Conservation (phyloP, 2,113 vertebrate species). For the Excalfactoria chinensis region DNA sequence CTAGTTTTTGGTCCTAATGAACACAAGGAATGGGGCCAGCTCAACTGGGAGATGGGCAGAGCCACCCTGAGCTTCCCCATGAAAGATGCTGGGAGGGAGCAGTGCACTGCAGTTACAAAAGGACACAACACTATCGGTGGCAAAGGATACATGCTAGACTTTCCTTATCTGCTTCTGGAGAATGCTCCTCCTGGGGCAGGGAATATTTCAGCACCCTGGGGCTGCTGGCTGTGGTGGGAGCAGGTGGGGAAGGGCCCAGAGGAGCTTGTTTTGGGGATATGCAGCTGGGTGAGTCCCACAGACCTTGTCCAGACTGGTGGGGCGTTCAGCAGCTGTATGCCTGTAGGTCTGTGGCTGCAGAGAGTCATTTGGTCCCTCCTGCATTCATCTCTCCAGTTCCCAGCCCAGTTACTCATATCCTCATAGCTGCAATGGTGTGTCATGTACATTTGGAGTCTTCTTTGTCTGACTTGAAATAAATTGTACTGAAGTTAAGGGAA, state of each 20-base stretch:
- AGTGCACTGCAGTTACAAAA: fast-evolving
- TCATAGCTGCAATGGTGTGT: conserved; percentile 32
- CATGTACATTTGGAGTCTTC: conserved; percentile 23
- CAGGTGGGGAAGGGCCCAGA: neutral
- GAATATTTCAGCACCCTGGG: fast-evolving
- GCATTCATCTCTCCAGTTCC: neutral
- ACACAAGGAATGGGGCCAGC: fast-evolving
- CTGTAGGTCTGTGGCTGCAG: neutral
- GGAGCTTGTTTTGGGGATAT: fast-evolving
- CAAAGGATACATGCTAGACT: neutral
- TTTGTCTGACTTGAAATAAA: conserved; percentile 60
- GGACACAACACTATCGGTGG: neutral
- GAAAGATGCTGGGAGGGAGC: fast-evolving
- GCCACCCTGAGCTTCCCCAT: fast-evolving
- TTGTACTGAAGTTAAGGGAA: conserved; percentile 62
- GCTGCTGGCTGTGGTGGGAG: neutral
- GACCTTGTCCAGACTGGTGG: neutral
- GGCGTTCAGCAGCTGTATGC: neutral
- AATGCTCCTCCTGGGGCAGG: neutral
- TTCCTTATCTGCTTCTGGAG: fast-evolving
- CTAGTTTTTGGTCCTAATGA: neutral
- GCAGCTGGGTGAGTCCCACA: neutral
- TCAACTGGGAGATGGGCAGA: neutral
- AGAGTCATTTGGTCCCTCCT: neutral
- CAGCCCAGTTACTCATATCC: neutral